Base-by-base conservation (phyloP, 2,797 vertebrate genomes). In the Poecile montanus region DNA sequence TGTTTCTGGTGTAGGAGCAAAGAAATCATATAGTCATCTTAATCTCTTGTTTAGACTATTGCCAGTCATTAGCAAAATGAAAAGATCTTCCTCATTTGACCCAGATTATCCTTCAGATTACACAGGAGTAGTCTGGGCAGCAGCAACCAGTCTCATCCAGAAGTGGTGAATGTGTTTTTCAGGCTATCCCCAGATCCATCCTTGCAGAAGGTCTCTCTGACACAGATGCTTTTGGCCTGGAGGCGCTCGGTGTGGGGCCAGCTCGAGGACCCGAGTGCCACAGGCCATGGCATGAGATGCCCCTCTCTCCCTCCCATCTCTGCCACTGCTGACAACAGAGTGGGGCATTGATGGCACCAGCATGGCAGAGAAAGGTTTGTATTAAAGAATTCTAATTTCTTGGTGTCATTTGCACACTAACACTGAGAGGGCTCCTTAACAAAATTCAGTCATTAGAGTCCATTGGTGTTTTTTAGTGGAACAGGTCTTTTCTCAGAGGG, bases 61-160 rank as follows among this genome's bases (percentile, higher is more conserved):
- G 70, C n/a, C 87, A 91, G 62, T 82, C 62, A 93, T 92, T 91
- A 92, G 66, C 66, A 93, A 91, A 95, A 93, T 76, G 48, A 57
- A 91, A 75, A 47, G 72, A 74, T 91, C 75, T 89, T 89, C 53
- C 68, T 88, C 34, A 53, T 88, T 94, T 93, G 88, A 58, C 48
- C 56, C n/a, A 54, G 65, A 60, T 81, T 91, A 48, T 82, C 65
- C 51, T 77, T 34, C 83, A 67, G 29, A 60, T 91, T 67, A 82
- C 21, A 56, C 57, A 78, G 70, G 61, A 91, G 85, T 53, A 40
- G 54, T 45, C 36, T 57, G 75, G 38, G 42, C 60, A 66, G 26
- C 40, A 60, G 47, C 60, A 75, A 47, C 34, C 58, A 36, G 71
- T 40, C 62, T 85, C 9, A 23, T 23, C 42, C 4, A 18, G 16